Evolutionary conservation across 2,888 invertebrate species (phyloP).

Genomic region (Drosophila emarginata): DNA sequence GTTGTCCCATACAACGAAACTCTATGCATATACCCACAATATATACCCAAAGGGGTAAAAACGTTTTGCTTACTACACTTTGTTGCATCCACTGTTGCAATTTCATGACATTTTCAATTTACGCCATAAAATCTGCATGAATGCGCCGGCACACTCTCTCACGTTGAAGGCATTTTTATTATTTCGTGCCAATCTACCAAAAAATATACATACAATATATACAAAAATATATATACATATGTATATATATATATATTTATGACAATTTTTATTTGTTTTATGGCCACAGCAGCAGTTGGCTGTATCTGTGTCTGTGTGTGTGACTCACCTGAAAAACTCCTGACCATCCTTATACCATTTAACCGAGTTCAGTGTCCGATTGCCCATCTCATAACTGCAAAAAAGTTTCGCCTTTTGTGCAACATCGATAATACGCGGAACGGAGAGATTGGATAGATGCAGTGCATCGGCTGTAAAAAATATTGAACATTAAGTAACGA

Average conservation of each 20-base stretch:
- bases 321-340: slow-evolving; percentile 82
- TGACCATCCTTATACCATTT: slow-evolving; percentile 83
- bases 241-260: slow-evolving; percentile 63
- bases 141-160: slow-evolving; percentile 56
- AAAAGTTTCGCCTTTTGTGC: slow-evolving; percentile 81
- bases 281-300: slow-evolving; percentile 31
- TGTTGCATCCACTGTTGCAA: slow-evolving; percentile 67
- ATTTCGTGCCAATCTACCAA: slow-evolving; percentile 56
- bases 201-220: neutral
- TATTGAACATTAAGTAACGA: neutral
- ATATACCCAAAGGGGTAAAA: neutral
- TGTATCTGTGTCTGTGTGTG: neutral
- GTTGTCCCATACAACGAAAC: slow-evolving; percentile 18
- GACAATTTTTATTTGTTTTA: slow-evolving; percentile 59
- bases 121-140: slow-evolving; percentile 76
- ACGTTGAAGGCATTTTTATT: slow-evolving; percentile 58
- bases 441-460: slow-evolving; percentile 81
- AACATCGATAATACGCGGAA: slow-evolving; percentile 82
- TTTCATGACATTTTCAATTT: slow-evolving; percentile 79
- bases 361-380: slow-evolving; percentile 82
- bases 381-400: slow-evolving; percentile 83
- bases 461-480: slow-evolving; percentile 69
- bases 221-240: too few species aligned
- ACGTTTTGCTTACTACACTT: slow-evolving; percentile 42
- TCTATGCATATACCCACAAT: neutral